Conservation (phyloP, 2,888 invertebrate species). For the Heterodera filipjevi region DNA sequence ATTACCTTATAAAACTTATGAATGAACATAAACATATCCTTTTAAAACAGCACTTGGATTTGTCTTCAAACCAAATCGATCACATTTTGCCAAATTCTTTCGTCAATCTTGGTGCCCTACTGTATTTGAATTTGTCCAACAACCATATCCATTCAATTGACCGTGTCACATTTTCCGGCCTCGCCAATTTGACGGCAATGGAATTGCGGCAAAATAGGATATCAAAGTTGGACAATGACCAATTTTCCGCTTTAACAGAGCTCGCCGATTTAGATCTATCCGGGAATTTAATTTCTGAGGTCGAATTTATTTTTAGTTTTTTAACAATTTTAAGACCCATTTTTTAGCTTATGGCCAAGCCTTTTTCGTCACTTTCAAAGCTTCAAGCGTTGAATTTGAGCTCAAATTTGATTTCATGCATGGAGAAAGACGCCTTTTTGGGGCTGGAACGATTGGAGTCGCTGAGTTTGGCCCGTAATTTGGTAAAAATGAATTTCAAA, state of each 20-base stretch:
- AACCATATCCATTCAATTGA: conserved; percentile 10
- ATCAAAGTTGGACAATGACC: conserved; percentile 27
- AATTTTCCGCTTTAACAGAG: conserved; percentile 25
- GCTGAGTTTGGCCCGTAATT: conserved; percentile 14
- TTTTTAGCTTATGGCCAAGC: conserved; percentile 3
- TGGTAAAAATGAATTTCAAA: not conserved
- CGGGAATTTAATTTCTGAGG: conserved; percentile 21
- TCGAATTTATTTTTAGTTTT: not conserved
- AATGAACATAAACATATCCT: too few species aligned
- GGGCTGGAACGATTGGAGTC: conserved; percentile 4
- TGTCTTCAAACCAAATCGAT: conserved; percentile 25
- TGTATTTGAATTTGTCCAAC: conserved; percentile 1
- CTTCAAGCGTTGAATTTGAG: conserved; percentile 11
- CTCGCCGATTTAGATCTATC: conserved; percentile 14
- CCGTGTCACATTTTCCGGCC: conserved; percentile 10
- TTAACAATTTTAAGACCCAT: not conserved
- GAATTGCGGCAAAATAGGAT: conserved; percentile 9
- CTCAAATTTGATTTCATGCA: conserved; percentile 14
- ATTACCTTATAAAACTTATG: too few species aligned
- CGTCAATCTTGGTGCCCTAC: not conserved
- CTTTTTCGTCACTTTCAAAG: not conserved
- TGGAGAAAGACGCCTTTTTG: conserved; percentile 8
- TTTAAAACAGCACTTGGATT: conserved; percentile 7
- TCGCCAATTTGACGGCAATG: conserved; percentile 19
- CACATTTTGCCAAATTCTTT: conserved; percentile 5